Evolutionary conservation across 1,140 invertebrate genomes (phyloP).

Genomic region (Drosophila gunungcola): DNA sequence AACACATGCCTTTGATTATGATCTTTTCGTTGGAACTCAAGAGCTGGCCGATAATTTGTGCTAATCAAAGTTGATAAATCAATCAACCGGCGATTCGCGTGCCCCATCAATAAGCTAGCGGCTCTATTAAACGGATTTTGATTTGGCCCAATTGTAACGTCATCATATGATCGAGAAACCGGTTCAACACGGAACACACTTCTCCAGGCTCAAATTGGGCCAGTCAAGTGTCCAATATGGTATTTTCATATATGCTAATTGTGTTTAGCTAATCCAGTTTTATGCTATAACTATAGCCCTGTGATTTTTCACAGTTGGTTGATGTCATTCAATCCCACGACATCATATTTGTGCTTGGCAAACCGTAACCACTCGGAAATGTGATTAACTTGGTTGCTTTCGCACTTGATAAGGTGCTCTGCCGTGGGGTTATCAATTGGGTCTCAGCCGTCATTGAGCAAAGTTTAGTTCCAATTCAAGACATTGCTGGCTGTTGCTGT

Average conservation of each 20-base stretch:
- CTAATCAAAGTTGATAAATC: constrained; percentile 48
- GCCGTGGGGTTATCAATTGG: constrained; percentile 27
- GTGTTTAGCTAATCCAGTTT: constrained; percentile 1
- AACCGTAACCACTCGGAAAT: constrained; percentile 29
- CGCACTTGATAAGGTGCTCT: constrained; percentile 33
- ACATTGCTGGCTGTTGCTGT: background rate
- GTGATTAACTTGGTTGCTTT: constrained; percentile 22
- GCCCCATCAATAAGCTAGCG: constrained; percentile 14
- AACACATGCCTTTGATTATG: constrained; percentile 48
- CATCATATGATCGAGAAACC: constrained; percentile 27
- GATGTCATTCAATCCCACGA: constrained; percentile 49
- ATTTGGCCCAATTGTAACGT: background rate
- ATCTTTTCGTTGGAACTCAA: constrained; percentile 16
- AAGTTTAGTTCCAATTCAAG: constrained; percentile 27
- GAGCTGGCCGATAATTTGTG: constrained; percentile 33
- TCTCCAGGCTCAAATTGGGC: background rate
- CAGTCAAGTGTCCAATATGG: constrained; percentile 11
- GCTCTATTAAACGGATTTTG: constrained; percentile 26
- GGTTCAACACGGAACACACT: background rate
- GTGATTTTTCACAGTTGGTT: constrained; percentile 46
- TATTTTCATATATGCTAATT: background rate
- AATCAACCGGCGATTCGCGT: constrained; percentile 29
- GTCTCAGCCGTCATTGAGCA: constrained; percentile 33
- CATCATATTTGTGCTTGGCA: constrained; percentile 45
- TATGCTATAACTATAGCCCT: constrained; percentile 5